Evolutionary conservation across 1,140 invertebrate species (phyloP).

Genomic region (Medauroidea extradentata): DNA sequence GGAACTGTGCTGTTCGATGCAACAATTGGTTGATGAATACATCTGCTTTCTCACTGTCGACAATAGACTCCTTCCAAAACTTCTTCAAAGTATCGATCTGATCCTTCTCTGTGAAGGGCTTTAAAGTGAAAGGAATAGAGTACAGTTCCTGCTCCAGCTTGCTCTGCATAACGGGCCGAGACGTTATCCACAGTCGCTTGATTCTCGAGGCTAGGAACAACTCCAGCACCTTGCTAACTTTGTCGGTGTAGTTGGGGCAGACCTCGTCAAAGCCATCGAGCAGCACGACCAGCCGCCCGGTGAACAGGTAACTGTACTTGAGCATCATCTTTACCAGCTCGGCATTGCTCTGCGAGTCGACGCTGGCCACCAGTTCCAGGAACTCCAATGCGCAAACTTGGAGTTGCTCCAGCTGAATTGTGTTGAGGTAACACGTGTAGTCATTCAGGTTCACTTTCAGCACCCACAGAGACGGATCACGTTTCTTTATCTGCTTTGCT

Average conservation of each 20-base stretch:
- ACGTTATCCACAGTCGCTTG: constrained; percentile 9
- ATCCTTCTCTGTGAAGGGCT: constrained; percentile 1
- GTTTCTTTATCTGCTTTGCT: not conserved
- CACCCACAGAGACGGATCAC: constrained; percentile 1
- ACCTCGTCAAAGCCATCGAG: constrained; percentile 18
- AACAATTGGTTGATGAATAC: not conserved
- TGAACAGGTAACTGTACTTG: not conserved
- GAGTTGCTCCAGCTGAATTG: not conserved
- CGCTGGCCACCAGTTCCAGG: not conserved
- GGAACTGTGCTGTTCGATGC: not conserved
- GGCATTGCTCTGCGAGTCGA: not conserved
- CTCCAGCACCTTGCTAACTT: not conserved
- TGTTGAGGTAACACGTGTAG: not conserved
- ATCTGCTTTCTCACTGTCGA: not conserved
- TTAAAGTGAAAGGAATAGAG: not conserved
- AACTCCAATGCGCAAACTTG: not conserved
- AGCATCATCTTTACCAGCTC: not conserved
- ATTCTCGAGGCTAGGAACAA: not conserved
- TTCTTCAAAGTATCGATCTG: constrained; percentile 4
- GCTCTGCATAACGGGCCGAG: not conserved
- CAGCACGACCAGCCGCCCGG: constrained; percentile 6
- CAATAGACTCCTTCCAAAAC: not conserved
- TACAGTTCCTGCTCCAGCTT: constrained; percentile 1
- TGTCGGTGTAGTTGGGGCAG: not conserved
- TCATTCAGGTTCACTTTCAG: constrained; percentile 7